Evolutionary conservation across 2,888 invertebrate genomes (phyloP), one percentile per base, ranked within the genome.

Genomic region (Melieria picta): DNA sequence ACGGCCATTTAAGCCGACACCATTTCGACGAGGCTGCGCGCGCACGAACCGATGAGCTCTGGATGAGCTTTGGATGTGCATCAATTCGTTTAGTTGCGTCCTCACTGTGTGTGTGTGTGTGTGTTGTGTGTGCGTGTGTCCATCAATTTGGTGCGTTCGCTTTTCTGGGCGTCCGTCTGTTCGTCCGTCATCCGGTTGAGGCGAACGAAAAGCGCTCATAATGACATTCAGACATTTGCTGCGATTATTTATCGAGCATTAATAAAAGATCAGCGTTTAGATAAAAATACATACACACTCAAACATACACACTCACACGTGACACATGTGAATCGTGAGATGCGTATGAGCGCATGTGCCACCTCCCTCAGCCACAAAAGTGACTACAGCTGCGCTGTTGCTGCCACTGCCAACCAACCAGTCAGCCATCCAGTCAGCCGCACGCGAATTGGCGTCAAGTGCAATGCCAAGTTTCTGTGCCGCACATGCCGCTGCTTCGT

Each of bases 241-340:
- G 77, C 76, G 77, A 78, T 80, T 80, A 79, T 80, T 80, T 80
- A 80, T 79, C 77, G 79, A 77, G 76, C 79, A 80, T 79, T 80
- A 78, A 80, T 79, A 78, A 79, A 78, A 80, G 79, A 80, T 80
- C 79, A 77, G 78, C 77, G 71, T 71, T 76, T 77, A 78, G 79
- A 79, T 79, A 79, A 65, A 71, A 52, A 46, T 4, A 11, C 57
- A 13, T 4, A 7, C 7, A 13, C 13, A 57, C 11, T 16, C 7
- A 42, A 46, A 57, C 46, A 63, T n/a, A 64, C 48, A 50, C 47
- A 64, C 50, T 13, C 5, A 56, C 48, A 58, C 11, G 30, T 3
- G 10, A 50, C 9, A 3, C 50, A 50, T 50, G 7, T 16, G 1
- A 13, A 56, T 16, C n/a, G 1, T n/a, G 16, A 56, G 7, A n/a